Conservation (phyloP, 2,113 vertebrate species). For the Drymodes brunneopygia region DNA sequence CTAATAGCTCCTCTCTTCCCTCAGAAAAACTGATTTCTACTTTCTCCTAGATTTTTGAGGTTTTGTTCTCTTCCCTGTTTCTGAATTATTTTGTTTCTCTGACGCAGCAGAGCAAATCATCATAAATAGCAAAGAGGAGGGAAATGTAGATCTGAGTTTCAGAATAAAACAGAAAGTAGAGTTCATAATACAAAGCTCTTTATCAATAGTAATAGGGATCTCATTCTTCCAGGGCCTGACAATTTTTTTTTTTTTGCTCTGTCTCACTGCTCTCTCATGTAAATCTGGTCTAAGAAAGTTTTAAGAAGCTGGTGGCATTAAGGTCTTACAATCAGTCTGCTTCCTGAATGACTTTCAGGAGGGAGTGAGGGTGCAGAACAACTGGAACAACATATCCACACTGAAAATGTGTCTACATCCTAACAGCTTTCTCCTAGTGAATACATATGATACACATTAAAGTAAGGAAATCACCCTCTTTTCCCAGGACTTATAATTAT, state of each 20-base stretch:
- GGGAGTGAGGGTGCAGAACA: not conserved
- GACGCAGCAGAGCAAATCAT: not conserved
- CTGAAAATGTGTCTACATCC: not conserved
- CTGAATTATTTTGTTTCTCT: not conserved
- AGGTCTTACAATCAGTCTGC: not conserved
- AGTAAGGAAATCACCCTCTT: not conserved
- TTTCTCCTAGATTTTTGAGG: not conserved
- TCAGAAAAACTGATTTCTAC: not conserved
- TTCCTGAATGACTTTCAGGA: not conserved
- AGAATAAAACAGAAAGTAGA: not conserved
- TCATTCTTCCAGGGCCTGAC: not conserved
- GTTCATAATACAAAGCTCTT: not conserved
- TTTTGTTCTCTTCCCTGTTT: not conserved
- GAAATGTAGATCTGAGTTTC: not conserved
- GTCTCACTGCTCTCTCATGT: not conserved
- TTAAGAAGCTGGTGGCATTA: not conserved
- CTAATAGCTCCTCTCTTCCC: not conserved
- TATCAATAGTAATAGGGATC: not conserved
- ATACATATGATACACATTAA: rapidly evolving
- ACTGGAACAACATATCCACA: not conserved
- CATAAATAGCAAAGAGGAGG: not conserved
- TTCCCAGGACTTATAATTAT: not conserved
- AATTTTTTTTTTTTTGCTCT: not conserved
- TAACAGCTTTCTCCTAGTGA: not conserved
- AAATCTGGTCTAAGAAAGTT: not conserved